phyloP scores from a whole-genome alignment of 2,113 vertebrate species.

The Phalacrocorax carbo region DNA sequence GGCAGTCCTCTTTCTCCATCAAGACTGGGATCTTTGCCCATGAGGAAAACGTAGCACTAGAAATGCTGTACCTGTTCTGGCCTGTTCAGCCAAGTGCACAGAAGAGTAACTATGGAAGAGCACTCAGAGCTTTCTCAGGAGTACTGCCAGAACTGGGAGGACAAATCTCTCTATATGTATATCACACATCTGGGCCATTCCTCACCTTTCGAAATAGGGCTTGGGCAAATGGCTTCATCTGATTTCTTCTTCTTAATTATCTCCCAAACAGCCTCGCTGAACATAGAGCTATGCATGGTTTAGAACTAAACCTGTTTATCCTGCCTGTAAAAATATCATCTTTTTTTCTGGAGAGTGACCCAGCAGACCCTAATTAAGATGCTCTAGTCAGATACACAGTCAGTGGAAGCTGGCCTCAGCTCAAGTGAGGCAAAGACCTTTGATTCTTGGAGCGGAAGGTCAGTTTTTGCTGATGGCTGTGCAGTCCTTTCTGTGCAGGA shows the following conservation, averaged over 20 bases:
- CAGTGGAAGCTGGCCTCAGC: background rate
- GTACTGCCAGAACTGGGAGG: background rate
- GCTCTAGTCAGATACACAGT: background rate
- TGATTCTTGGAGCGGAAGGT: background rate
- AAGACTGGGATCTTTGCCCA: background rate
- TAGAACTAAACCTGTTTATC: background rate
- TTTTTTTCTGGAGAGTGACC: background rate
- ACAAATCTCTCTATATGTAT: background rate
- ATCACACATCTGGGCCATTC: background rate
- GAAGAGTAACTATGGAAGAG: background rate
- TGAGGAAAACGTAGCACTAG: background rate
- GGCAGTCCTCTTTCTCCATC: background rate
- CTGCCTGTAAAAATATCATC: background rate
- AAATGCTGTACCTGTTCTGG: background rate
- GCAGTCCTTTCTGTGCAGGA: background rate
- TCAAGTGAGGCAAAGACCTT: background rate
- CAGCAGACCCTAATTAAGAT: background rate
- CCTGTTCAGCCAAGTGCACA: rapidly evolving
- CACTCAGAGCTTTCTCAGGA: background rate
- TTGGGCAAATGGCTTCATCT: background rate
- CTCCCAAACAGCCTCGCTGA: background rate
- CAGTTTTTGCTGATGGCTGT: background rate
- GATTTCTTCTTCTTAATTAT: background rate
- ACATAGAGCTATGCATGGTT: background rate
- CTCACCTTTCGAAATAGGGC: background rate